These are phyloP conservation scores for Altica lythri DNA, from an alignment of 2,888 invertebrate species.

Conservation along the genomic window DNA sequence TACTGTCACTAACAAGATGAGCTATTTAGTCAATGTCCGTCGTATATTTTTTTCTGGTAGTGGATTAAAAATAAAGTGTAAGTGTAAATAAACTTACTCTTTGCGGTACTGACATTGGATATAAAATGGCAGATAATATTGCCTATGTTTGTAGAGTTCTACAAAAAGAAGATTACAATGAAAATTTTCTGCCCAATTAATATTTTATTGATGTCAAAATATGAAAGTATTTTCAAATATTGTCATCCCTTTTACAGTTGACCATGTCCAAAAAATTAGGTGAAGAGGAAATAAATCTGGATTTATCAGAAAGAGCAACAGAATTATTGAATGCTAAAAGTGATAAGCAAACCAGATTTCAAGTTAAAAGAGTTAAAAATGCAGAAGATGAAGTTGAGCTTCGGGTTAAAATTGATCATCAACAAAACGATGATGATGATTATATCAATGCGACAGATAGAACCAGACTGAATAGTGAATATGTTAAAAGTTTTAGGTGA, in stretches of 20 bases:
- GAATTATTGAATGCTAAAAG: constrained; percentile 47
- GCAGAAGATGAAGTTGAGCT: constrained; percentile 22
- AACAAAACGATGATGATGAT: constrained; percentile 56
- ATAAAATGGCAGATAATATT: no score
- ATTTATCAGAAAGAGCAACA: constrained; percentile 20
- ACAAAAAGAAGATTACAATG: no score
- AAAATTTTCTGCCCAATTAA: no score
- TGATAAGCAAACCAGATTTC: constrained; percentile 62
- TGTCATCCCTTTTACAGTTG: constrained; percentile 15
- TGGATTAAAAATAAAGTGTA: no score
- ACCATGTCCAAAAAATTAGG: constrained; percentile 21
- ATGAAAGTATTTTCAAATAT: no score
- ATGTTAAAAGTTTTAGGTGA: constrained; percentile 79
- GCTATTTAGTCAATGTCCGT: no score
- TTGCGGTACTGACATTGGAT: no score
- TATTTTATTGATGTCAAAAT: no score
- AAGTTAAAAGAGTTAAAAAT: constrained; percentile 66
- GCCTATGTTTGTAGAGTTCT: no score
- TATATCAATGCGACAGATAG: constrained; percentile 58
- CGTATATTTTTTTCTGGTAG: no score
- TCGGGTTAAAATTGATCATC: constrained; percentile 25
- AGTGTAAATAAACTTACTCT: no score
- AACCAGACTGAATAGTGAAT: constrained; percentile 58
- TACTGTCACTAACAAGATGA: no score
- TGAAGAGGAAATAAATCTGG: constrained; percentile 13